phyloP scores from a whole-genome alignment of 2,113 vertebrate genomes.

The Strigops habroptila region DNA sequence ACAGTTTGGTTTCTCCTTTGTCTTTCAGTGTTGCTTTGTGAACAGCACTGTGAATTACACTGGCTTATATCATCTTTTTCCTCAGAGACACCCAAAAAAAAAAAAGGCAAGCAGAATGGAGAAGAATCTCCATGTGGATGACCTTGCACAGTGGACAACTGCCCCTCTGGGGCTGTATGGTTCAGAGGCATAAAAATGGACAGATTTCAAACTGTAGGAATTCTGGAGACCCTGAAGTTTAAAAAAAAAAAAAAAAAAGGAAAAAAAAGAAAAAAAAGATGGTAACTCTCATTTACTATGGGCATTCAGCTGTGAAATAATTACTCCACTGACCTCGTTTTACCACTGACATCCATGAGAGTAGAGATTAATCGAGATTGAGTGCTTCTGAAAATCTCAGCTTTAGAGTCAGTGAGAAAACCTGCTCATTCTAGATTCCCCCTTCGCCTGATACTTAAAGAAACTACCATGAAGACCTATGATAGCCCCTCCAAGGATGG shows the following conservation, averaged over 20 bases:
- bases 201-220: neutral
- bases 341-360: neutral
- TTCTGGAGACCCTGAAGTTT: neutral
- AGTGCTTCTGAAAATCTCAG: slow-evolving; percentile 26
- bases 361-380: slow-evolving; percentile 25
- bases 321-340: slow-evolving; percentile 46
- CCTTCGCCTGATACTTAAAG: neutral
- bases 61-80: neutral
- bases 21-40: neutral
- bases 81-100: neutral
- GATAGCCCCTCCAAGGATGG: neutral
- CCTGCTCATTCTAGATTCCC: neutral
- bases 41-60: neutral
- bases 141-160: neutral
- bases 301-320: slow-evolving; percentile 39
- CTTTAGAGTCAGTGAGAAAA: slow-evolving; percentile 15
- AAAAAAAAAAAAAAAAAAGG: neutral
- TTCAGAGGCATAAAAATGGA: neutral
- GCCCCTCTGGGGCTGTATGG: neutral
- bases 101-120: neutral
- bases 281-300: neutral
- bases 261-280: rapidly evolving
- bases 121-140: neutral
- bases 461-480: neutral
- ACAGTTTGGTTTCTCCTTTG: neutral